These are phyloP conservation scores for Scelioninae gen. 1 DNA, from an alignment of 2,888 invertebrate species.

Conservation along the genomic window DNA sequence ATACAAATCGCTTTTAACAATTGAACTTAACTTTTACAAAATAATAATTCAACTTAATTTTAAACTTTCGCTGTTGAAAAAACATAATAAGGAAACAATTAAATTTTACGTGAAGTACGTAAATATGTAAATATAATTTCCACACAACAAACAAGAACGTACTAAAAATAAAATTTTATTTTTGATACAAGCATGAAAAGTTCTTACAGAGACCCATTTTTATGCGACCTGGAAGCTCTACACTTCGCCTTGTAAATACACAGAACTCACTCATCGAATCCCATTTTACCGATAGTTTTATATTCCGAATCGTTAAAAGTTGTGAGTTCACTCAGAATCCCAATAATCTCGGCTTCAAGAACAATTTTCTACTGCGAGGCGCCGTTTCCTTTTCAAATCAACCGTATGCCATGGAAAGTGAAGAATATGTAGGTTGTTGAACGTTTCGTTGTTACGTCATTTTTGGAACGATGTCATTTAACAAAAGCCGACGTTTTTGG, in stretches of 20 bases:
- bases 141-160: not conserved
- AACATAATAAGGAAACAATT: no score
- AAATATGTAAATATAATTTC: not conserved
- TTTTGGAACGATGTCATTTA: slow-evolving; percentile 29
- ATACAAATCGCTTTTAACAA: no score
- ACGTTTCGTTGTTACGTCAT: slow-evolving; percentile 49
- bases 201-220: not conserved
- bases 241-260: slow-evolving; percentile 8
- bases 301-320: slow-evolving; percentile 31
- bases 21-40: no score
- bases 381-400: slow-evolving; percentile 46
- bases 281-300: slow-evolving; percentile 23
- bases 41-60: no score
- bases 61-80: no score
- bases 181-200: not conserved
- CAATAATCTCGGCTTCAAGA: slow-evolving; percentile 26
- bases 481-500: slow-evolving; percentile 41
- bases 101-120: no score
- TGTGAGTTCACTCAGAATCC: slow-evolving; percentile 17
- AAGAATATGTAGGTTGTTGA: slow-evolving; percentile 51
- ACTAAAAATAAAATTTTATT: slow-evolving; percentile 5
- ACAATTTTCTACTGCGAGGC: slow-evolving; percentile 29
- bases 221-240: not conserved
- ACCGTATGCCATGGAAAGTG: slow-evolving; percentile 38
- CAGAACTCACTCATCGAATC: slow-evolving; percentile 11